phyloP scores from a whole-genome alignment of 2,888 invertebrate species.

The Eurytoma californica region DNA sequence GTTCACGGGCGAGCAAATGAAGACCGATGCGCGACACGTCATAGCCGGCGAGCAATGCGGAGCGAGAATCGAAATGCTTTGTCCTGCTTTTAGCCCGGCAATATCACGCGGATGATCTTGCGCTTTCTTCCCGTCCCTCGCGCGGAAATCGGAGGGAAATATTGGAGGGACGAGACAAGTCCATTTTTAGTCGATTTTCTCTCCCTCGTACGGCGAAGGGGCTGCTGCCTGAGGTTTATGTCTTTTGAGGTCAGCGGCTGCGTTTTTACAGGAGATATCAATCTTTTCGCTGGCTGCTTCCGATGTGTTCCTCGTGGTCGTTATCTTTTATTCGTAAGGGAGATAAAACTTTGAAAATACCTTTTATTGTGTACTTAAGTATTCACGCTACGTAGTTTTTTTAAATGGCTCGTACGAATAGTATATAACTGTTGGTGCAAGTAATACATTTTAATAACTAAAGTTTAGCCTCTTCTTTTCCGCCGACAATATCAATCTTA shows the following conservation, averaged over 20 bases:
- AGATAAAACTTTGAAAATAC: too few relatives aligned
- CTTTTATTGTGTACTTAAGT: too few relatives aligned
- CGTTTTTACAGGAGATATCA: constrained; percentile 36
- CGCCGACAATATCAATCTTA: too few relatives aligned
- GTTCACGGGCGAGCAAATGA: constrained; percentile 58
- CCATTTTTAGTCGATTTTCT: constrained; percentile 33
- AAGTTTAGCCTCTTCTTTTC: too few relatives aligned
- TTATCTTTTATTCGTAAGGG: constrained; percentile 21
- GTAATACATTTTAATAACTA: too few relatives aligned
- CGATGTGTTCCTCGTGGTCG: background rate
- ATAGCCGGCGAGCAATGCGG: background rate
- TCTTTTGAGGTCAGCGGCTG: background rate
- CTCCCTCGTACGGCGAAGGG: background rate
- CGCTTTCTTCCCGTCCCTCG: constrained; percentile 1
- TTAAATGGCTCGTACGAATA: too few relatives aligned
- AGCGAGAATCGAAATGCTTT: constrained; percentile 3
- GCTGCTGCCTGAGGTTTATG: constrained; percentile 9
- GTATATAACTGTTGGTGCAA: too few relatives aligned
- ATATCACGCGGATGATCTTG: constrained; percentile 23
- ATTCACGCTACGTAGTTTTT: too few relatives aligned
- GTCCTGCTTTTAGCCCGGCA: background rate
- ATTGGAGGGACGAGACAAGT: constrained; percentile 28
- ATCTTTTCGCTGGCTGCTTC: constrained; percentile 14
- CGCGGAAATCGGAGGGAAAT: constrained; percentile 11
- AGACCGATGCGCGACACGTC: constrained; percentile 59